These are phyloP conservation scores for Chiroxiphia lanceolata DNA, from an alignment of 2,797 vertebrate species.

Conservation along the genomic window DNA sequence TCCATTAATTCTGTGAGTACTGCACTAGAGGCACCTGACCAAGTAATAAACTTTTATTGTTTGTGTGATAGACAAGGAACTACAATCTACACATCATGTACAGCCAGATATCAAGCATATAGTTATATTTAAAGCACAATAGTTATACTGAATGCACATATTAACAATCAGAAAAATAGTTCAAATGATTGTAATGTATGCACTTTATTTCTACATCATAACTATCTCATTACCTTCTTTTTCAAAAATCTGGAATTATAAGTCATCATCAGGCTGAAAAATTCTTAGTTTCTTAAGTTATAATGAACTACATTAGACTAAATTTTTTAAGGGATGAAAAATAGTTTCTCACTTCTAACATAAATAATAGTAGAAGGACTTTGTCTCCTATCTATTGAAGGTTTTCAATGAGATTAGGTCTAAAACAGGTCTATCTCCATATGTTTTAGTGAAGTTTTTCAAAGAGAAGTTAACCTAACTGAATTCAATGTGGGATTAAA, in stretches of 20 bases:
- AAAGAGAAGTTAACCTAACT: not conserved
- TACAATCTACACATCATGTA: not conserved
- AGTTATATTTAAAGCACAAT: not conserved
- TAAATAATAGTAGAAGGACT: not conserved
- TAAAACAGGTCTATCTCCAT: not conserved
- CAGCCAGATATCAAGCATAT: not conserved
- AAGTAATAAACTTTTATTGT: not conserved
- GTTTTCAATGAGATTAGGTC: not conserved
- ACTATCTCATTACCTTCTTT: not conserved
- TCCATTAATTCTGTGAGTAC: not conserved
- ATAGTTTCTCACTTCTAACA: not conserved
- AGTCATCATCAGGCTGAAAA: not conserved
- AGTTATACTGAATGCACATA: not conserved
- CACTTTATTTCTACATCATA: not conserved
- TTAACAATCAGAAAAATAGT: not conserved
- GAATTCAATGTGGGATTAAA: not conserved
- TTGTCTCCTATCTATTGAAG: not conserved
- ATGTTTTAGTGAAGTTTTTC: not conserved
- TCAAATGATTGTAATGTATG: not conserved
- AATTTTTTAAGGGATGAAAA: not conserved
- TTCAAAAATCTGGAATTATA: not conserved
- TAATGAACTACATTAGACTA: not conserved
- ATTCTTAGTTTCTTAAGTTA: not conserved
- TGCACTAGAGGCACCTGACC: not conserved
- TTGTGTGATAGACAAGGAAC: not conserved